Conservation (phyloP, 2,888 invertebrate species). For the Saturnia japonica region DNA sequence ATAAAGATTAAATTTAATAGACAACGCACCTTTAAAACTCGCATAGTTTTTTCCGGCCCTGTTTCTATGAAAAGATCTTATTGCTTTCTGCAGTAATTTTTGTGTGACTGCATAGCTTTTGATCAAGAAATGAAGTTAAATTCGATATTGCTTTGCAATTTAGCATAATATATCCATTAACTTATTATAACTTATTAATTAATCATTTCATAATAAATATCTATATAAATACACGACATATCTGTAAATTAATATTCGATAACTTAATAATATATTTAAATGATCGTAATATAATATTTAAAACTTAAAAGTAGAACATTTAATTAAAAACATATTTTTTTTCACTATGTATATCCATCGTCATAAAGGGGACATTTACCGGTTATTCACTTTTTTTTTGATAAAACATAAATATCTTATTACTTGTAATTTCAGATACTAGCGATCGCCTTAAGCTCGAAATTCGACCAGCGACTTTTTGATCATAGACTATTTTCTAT, state of each 20-base stretch:
- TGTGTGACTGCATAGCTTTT: background rate
- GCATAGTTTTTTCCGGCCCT: background rate
- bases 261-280: background rate
- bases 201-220: background rate
- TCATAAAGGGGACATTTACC: background rate
- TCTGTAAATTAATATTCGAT: no score
- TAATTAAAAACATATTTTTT: no score
- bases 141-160: background rate
- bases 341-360: background rate
- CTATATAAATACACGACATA: no score
- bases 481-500: no score
- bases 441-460: no score
- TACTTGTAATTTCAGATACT: no score
- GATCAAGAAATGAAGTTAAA: background rate
- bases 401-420: no score
- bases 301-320: no score
- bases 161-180: background rate
- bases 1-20: background rate
- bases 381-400: no score
- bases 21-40: background rate
- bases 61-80: background rate
- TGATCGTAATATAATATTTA: background rate
- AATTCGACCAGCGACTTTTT: no score
- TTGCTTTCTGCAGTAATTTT: background rate
- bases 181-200: background rate